Evolutionary conservation across 2,888 invertebrate species (phyloP), one percentile per base, ranked within the genome.

Genomic region (Drosophila kokeensis): DNA sequence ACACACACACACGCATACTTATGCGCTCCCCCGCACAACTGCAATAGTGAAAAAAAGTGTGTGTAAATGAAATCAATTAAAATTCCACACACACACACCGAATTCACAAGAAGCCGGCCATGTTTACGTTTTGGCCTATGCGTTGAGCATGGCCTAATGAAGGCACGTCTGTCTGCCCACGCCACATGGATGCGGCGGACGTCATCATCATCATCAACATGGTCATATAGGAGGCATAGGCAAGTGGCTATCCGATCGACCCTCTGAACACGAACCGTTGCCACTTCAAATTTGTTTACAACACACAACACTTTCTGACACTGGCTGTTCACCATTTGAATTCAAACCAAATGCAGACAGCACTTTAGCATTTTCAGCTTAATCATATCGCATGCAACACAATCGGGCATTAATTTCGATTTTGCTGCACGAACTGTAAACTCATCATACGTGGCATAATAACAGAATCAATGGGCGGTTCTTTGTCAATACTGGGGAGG

Each of bases 21-120:
- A 24, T 24, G 27, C 27, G 18, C 49, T 27, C 49, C 49, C 49
- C 49, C 27, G 27, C 49, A 15, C 24, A 49, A 49, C 38, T 53
- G 63, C 65, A 76, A 69, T 83, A 76, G 86, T 80, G 18, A 13
- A 71, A 83, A 82, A 84, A 73, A 24, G 8, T 8, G 45, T 86
- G 85, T 73, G 84, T 87, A 87, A 84, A 83, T 87, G 76, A 84
- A 87, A 83, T 87, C 82, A 83, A 83, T 83, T 83, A 83, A 87
- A 83, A 83, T 83, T 87, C 87, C 75, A 75, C 82, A 59, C 55
- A 84, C 75, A 81, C 72, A 69, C 77, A 73, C 57, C 55, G 61
- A 73, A 77, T 42, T 55, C 29, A 38, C n/a, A 55, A 38, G 64
- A 63, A 32, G 27, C 49, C 62, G 70, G 66, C 61, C 66, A 58